Percentiles rank a stretch among this genome's conserved stretches.
phyloP scores from a whole-genome alignment of 2,113 vertebrate species.

The Psophia crepitans region DNA sequence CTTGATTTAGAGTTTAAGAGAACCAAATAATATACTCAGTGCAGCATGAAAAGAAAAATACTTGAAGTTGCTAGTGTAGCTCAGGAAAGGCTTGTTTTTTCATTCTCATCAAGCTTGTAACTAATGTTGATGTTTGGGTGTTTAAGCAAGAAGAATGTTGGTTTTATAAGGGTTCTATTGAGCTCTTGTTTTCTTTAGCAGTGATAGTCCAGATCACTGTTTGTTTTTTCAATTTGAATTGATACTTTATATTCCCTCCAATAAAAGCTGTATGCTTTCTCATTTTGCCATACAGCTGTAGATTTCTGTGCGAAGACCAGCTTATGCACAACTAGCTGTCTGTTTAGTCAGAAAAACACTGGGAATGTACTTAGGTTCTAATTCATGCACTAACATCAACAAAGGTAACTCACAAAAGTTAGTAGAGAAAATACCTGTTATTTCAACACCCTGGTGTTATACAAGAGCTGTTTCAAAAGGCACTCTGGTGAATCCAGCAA shows the following conservation, averaged over 20 bases:
- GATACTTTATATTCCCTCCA: slow-evolving; percentile 56
- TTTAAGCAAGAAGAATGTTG: slow-evolving; percentile 62
- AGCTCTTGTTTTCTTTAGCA: slow-evolving; percentile 68
- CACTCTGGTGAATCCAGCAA: not conserved
- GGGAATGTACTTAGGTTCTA: slow-evolving; percentile 4
- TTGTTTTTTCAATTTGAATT: slow-evolving; percentile 59
- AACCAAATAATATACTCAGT: not conserved
- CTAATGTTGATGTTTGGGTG: slow-evolving; percentile 39
- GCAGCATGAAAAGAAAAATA: slow-evolving; percentile 34
- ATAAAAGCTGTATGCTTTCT: slow-evolving; percentile 55
- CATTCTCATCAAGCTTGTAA: slow-evolving; percentile 27
- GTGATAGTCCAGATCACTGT: slow-evolving; percentile 34
- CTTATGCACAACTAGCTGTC: not conserved
- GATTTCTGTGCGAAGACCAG: not conserved
- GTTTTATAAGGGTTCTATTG: slow-evolving; percentile 60
- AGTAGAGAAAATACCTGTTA: slow-evolving; percentile 4
- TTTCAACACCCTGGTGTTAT: not conserved
- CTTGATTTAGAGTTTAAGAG: not conserved
- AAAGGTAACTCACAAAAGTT: slow-evolving; percentile 22
- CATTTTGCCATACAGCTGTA: slow-evolving; percentile 25
- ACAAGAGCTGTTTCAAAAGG: not conserved
- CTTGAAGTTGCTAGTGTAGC: not conserved
- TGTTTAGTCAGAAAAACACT: slow-evolving; percentile 10
- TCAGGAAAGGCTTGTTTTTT: not conserved
- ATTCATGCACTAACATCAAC: not conserved